Evolutionary conservation across 64 coral and sea anemone species (phyloP).

Genomic region (Anthopleura sola): DNA sequence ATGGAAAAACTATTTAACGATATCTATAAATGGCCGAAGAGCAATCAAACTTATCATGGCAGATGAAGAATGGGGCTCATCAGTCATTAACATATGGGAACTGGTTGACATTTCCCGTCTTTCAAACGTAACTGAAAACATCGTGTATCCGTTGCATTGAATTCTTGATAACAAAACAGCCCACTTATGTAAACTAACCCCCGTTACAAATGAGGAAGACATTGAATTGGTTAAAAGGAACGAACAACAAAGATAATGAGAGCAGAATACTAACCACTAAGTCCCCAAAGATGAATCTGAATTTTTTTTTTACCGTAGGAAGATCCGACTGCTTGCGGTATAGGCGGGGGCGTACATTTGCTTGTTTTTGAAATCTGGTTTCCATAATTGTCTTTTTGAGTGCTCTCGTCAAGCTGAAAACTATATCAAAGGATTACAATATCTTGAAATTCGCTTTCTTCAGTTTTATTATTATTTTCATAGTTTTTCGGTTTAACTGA

Average conservation of each 20-base stretch:
- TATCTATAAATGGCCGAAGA: neutral
- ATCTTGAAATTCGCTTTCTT: too few species aligned
- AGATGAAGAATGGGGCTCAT: neutral
- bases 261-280: too few species aligned
- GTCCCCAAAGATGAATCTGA: neutral
- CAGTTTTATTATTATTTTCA: too few species aligned
- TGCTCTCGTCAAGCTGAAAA: too few species aligned
- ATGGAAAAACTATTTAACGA: neutral
- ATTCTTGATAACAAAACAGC: neutral
- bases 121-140: neutral
- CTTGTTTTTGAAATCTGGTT: too few species aligned
- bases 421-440: too few species aligned
- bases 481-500: too few species aligned
- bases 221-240: neutral
- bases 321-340: neutral
- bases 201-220: neutral
- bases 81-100: slow-evolving; percentile 1
- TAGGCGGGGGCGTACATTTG: neutral
- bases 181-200: neutral
- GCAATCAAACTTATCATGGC: neutral
- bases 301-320: too few species aligned
- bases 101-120: neutral
- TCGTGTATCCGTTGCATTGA: neutral
- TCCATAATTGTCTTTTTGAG: too few species aligned
- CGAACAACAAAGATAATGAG: neutral